phyloP scores from a whole-genome alignment of 37 sponge, comb jelly and placozoan genomes.

The Dysidea cf. avara region DNA sequence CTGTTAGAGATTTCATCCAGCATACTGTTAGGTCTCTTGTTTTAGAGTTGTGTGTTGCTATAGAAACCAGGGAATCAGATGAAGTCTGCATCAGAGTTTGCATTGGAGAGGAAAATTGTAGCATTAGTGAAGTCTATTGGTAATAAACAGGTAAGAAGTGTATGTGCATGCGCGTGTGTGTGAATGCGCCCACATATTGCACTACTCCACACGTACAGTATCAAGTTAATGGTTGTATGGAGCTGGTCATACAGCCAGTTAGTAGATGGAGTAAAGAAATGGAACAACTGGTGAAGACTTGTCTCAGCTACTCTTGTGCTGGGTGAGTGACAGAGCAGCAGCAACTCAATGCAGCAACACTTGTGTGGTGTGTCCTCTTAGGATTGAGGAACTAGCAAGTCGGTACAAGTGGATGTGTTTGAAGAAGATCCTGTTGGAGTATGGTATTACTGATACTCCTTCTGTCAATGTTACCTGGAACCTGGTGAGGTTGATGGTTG shows the following conservation, averaged over 20 bases:
- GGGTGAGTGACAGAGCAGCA: neutral
- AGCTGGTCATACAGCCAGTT: slow-evolving; percentile 31
- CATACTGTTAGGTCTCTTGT: neutral
- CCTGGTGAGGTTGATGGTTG: no score
- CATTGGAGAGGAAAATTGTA: neutral
- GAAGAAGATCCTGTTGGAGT: slow-evolving; percentile 51
- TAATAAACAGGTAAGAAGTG: neutral
- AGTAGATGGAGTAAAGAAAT: slow-evolving; percentile 57
- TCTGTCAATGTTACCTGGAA: no score
- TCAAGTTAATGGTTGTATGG: slow-evolving; percentile 37
- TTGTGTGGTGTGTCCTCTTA: neutral
- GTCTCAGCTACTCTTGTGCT: slow-evolving; percentile 25
- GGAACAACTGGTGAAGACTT: slow-evolving; percentile 50
- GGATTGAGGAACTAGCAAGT: slow-evolving; percentile 26
- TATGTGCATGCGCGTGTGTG: slow-evolving; percentile 7
- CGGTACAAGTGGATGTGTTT: slow-evolving; percentile 51
- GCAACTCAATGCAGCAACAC: neutral
- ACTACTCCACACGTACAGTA: slow-evolving; percentile 31
- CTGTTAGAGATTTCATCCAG: no score
- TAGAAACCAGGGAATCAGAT: neutral
- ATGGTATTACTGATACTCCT: slow-evolving; percentile 55
- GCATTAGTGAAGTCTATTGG: neutral
- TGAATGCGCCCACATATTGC: no score
- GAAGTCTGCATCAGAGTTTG: neutral
- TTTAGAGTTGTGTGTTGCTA: neutral